Base-by-base conservation (phyloP, 2,888 invertebrate genomes). In the Bombyx huttoni region DNA sequence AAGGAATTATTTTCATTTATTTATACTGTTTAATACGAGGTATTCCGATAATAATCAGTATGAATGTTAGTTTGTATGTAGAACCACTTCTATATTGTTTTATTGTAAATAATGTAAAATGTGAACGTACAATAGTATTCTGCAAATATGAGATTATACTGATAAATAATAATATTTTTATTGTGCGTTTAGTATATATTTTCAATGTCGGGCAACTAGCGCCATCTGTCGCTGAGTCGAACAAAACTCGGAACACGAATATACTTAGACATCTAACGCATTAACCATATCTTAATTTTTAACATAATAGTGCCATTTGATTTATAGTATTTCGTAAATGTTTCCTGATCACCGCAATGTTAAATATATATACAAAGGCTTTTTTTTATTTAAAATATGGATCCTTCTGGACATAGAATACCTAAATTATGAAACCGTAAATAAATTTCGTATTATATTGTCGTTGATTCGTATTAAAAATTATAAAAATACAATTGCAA, bases 21-120 rank as follows among this genome's bases (percentile, higher is more conserved):
- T 81, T 84, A 83, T 85, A 80, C 78, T 81, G 82, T 84, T 73
- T 78, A 80, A 85, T 84, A 86, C 85, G 86, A 87, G 87, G 84
- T 86, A 86, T 83, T 84, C 81, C 77, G 78, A 75, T 73, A 72
- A 24, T 24, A 33, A 72, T 68, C 81, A 78, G 78, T 82, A 80
- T 82, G 72, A 70, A 78, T 79, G 70, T 75, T 75, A 78, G 72
- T 73, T 67, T 73, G 68, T 75, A 70, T 63, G 69, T 74, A 73
- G 65, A 73, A 65, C 78, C 70, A 79, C 84, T 81, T 86, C 73
- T 76, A 75, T 77, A 71, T 76, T 65, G 62, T 56, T 64, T 62
- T 62, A 63, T 73, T 66, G 76, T 77, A 78, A 67, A 65, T 49
- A 58, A 60, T 58, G 70, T 74, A 77, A 24, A 24, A 73, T 75